Evolutionary conservation across 2,888 invertebrate species (phyloP).

Genomic region (Neoitamus cyanurus): DNA sequence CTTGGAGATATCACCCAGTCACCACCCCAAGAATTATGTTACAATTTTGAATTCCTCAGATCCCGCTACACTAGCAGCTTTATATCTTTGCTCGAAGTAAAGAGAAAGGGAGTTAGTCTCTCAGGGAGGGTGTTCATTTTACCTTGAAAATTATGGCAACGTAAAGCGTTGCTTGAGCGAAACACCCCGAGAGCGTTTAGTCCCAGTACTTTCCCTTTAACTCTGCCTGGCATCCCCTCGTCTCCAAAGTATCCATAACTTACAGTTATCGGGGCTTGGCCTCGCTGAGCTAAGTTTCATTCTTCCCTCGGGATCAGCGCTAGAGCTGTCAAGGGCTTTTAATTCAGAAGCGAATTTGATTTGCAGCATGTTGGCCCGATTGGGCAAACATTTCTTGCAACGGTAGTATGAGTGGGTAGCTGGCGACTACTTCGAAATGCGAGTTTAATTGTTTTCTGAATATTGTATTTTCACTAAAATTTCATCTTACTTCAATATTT

Average conservation of each 20-base stretch:
- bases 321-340: background rate
- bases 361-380: background rate
- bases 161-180: background rate
- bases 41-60: background rate
- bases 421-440: too few species aligned
- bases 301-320: background rate
- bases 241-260: background rate
- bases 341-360: background rate
- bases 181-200: background rate
- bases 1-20: background rate
- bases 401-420: too few species aligned
- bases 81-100: background rate
- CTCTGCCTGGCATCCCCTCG: background rate
- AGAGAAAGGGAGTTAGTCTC: background rate
- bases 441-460: too few species aligned
- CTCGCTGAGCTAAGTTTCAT: background rate
- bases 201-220: background rate
- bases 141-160: background rate
- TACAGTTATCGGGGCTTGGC: background rate
- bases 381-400: background rate
- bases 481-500: too few species aligned
- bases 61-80: background rate
- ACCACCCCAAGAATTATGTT: background rate
- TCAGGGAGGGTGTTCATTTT: background rate
- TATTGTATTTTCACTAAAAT: too few species aligned